These are phyloP conservation scores for Pedicia rivosa DNA, from an alignment of 2,888 invertebrate genomes.

Conservation along the genomic window DNA sequence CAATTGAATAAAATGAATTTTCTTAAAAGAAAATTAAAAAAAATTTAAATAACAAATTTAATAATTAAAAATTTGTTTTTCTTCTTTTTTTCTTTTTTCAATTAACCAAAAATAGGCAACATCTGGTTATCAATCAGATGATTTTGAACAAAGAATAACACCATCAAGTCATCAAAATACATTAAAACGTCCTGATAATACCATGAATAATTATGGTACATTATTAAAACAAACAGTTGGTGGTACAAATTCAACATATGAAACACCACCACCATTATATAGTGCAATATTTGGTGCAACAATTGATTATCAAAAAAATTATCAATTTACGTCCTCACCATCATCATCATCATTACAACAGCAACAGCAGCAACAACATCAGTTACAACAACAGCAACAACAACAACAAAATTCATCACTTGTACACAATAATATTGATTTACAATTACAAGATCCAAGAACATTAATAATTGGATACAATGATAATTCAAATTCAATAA, in stretches of 20 bases:
- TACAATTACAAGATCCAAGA: conserved; percentile 5
- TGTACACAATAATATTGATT: conserved; percentile 3
- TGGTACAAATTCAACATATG: conserved; percentile 2
- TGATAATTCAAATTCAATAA: too few relatives aligned
- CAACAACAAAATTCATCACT: not conserved
- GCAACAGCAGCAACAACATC: conserved; percentile 15
- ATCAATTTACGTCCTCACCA: conserved; percentile 2
- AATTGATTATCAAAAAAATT: conserved; percentile 4
- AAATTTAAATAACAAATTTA: too few relatives aligned
- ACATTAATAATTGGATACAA: not conserved
- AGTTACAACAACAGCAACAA: conserved; percentile 5
- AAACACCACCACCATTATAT: conserved; percentile 2
- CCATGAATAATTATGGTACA: not conserved
- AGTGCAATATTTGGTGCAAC: conserved; percentile 4
- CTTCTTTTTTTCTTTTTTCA: too few relatives aligned
- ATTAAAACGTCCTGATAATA: conserved; percentile 14
- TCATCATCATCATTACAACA: conserved; percentile 8
- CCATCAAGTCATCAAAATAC: conserved; percentile 28
- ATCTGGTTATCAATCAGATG: conserved; percentile 10
- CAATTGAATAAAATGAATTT: too few relatives aligned
- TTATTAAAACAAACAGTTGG: too few relatives aligned
- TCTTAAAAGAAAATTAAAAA: too few relatives aligned
- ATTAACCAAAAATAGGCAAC: too few relatives aligned
- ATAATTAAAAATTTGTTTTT: conserved; percentile 3
- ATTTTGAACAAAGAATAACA: conserved; percentile 16